These are phyloP conservation scores for Recurvirostra avosetta DNA, from an alignment of 2,113 vertebrate genomes.

Conservation along the genomic window DNA sequence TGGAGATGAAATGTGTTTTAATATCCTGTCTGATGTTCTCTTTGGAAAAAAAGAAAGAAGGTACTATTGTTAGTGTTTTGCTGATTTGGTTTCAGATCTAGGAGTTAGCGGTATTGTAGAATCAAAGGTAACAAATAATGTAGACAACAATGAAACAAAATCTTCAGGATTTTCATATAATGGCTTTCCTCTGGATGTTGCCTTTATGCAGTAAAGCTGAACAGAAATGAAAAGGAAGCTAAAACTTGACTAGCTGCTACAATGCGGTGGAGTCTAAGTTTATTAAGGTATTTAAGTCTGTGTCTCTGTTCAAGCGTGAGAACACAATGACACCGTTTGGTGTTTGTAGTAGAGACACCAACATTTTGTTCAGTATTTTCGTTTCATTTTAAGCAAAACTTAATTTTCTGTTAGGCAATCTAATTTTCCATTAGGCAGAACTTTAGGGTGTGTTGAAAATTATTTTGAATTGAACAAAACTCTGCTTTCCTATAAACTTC, in stretches of 20 bases:
- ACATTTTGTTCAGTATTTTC: neutral
- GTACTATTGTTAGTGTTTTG: neutral
- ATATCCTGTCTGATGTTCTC: slow-evolving; percentile 41
- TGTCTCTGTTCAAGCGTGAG: neutral
- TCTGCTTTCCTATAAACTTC: neutral
- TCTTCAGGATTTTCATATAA: neutral
- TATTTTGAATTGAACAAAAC: neutral
- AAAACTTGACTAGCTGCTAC: neutral
- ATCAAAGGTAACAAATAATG: slow-evolving; percentile 3
- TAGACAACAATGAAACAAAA: neutral
- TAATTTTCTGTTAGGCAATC: neutral
- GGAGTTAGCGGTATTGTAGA: neutral
- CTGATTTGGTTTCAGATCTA: neutral
- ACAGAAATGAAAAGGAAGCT: neutral
- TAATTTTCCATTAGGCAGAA: neutral
- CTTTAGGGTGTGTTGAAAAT: neutral
- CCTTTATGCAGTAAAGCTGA: neutral
- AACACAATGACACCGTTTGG: neutral
- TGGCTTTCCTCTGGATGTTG: neutral
- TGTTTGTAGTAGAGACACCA: neutral
- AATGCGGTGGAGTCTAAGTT: neutral
- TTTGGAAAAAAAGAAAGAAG: neutral
- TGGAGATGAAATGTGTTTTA: slow-evolving; percentile 13
- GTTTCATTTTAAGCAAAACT: neutral
- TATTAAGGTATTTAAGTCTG: neutral